These are phyloP conservation scores for Pantelozetes paolii DNA, from an alignment of 2,888 invertebrate genomes.

Conservation along the genomic window DNA sequence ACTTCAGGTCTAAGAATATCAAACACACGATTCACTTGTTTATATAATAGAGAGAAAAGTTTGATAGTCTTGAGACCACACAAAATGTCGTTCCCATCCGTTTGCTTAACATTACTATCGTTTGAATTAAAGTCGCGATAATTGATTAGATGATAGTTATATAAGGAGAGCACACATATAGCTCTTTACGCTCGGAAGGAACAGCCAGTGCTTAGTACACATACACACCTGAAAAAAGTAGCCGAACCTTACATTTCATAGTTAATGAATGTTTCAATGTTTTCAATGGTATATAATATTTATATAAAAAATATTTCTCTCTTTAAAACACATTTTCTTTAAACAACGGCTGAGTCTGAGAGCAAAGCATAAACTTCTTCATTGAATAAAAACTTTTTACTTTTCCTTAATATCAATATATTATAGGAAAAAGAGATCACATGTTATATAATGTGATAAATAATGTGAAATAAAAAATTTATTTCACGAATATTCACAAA, in stretches of 20 bases:
- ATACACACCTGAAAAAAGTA: conserved; percentile 19
- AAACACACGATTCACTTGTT: conserved; percentile 11
- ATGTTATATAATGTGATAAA: neutral
- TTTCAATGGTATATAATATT: too few relatives aligned
- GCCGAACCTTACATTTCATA: neutral
- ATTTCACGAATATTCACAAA: conserved; percentile 14
- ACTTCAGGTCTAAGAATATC: conserved; percentile 19
- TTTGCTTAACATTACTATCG: neutral
- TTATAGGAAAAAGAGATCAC: neutral
- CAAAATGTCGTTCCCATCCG: conserved; percentile 21
- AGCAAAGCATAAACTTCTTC: neutral
- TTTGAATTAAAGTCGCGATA: conserved; percentile 11
- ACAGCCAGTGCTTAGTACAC: neutral
- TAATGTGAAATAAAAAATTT: conserved; percentile 10
- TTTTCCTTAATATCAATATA: too few relatives aligned
- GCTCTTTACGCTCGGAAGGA: neutral
- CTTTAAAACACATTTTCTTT: neutral
- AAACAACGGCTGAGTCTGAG: neutral
- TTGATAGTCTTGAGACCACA: conserved; percentile 2
- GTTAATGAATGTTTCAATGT: too few relatives aligned
- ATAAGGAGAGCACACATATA: neutral
- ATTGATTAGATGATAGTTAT: conserved; percentile 11
- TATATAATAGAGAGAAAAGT: neutral
- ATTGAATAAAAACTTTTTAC: too few relatives aligned
- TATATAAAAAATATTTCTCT: neutral